Conservation (phyloP, 2,797 vertebrate species). For the Anableps anableps region DNA sequence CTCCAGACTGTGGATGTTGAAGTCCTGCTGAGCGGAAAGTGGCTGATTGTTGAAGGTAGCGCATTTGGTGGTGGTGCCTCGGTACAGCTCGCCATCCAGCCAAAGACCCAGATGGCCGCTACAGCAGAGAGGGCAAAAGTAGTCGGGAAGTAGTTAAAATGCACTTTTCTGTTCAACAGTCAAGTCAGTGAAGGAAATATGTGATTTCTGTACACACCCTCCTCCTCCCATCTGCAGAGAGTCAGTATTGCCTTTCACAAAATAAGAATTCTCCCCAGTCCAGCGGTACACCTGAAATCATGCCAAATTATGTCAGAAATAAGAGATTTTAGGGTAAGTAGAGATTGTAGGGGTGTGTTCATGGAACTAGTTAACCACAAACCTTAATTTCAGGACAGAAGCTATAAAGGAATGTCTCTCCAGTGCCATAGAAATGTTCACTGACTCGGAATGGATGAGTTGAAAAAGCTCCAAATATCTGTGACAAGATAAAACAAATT, state of each 20-base stretch:
- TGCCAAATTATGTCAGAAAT: background rate
- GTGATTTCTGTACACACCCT: constrained; percentile 81
- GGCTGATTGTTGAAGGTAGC: constrained; percentile 97
- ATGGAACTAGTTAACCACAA: background rate
- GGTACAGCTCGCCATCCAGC: constrained; percentile 95
- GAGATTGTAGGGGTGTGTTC: background rate
- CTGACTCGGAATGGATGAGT: constrained; percentile 97
- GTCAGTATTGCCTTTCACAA: constrained; percentile 94
- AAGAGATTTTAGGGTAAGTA: background rate
- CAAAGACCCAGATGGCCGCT: constrained; percentile 95
- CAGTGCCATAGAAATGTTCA: constrained; percentile 97
- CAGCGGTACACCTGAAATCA: constrained; percentile 90
- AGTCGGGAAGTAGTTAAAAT: background rate
- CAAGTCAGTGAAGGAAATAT: background rate
- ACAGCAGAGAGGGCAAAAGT: constrained; percentile 6
- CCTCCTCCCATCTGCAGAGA: constrained; percentile 98
- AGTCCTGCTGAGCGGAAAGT: constrained; percentile 93
- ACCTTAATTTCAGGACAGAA: constrained; percentile 98
- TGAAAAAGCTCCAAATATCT: constrained; percentile 96
- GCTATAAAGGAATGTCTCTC: constrained; percentile 96
- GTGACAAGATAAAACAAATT: background rate
- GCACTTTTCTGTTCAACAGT: background rate
- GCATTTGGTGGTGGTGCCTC: constrained; percentile 93
- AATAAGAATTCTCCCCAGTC: constrained; percentile 98
- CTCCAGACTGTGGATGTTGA: constrained; percentile 95